Conservation (phyloP, 2,797 vertebrate species). For the Rousettus madagascariensis region DNA sequence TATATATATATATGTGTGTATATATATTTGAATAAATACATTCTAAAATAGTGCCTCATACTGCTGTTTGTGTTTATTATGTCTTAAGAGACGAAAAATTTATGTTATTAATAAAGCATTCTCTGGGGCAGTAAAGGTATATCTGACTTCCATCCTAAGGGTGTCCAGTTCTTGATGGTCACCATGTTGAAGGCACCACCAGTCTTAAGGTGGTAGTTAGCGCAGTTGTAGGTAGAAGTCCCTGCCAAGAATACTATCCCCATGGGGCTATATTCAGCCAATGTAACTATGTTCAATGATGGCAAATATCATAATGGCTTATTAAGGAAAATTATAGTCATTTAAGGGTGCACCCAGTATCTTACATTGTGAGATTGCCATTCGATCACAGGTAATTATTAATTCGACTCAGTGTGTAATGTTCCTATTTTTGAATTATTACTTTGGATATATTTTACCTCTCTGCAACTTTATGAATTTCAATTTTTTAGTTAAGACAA, state of each 20-base stretch:
- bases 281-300: background rate
- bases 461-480: constrained; percentile 24
- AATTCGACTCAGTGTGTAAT: background rate
- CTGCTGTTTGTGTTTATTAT: too few relatives aligned
- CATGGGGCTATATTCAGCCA: background rate
- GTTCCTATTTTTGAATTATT: background rate
- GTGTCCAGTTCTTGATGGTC: background rate
- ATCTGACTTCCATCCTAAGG: too few relatives aligned
- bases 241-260: background rate
- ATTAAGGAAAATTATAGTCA: background rate
- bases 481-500: background rate
- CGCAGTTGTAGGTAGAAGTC: background rate
- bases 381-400: background rate
- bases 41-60: too few relatives aligned
- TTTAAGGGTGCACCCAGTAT: background rate
- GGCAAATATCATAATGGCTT: background rate
- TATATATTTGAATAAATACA: too few relatives aligned
- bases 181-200: background rate
- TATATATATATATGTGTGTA: too few relatives aligned
- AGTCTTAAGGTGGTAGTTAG: background rate
- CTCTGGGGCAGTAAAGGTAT: too few relatives aligned
- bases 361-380: background rate
- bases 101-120: too few relatives aligned
- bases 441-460: background rate
- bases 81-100: too few relatives aligned